Base-by-base conservation (phyloP, 2,113 vertebrate genomes). In the Pycnonotus jocosus region DNA sequence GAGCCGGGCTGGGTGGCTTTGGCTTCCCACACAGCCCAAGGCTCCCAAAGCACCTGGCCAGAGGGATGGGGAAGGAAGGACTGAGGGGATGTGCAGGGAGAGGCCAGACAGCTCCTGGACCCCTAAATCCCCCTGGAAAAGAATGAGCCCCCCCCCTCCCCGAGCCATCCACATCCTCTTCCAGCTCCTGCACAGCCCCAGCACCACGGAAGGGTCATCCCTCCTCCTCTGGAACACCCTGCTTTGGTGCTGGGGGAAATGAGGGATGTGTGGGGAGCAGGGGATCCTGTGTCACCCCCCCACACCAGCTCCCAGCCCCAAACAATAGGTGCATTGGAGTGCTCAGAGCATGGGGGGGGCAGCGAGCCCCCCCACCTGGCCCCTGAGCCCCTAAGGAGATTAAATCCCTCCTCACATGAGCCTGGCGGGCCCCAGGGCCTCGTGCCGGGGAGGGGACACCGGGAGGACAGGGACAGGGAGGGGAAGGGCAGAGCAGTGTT, bases 371-470 rank as follows among this genome's bases (percentile, higher is more conserved):
- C 12, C 56, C 4, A 47, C 22, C 8, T 18, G 40, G 74, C 64
- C 51, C 48, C 78, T 33, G 61, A 86, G 87, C 70, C 93, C 84
- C 84, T 90, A 90, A 96, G 94, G 87, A 93, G 95, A 95, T 96
- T 93, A 97, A 86, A 86, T 35, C 17, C 5, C 50, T 74, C 64
- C 87, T 94, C 93, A 90, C 93, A 73, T 96, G 93, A 96, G 91
- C 35, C 33, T 0, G 31, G 42, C 0, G 0, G 25, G 81, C 33
- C 77, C 65, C 51, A 8, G 0, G 3, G 86, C 57, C 81, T 38
- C 9, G 0, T 45, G 22, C 13, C 0, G 0, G 37, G 69, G 42
- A 58, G 31, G n/a, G 74, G 58, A 81, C 70, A 38, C 5, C 0
- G 10, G 28, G 38, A 61, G 8, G 53, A 62, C 33, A 15, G 28